Percentiles rank a stretch among this genome's conserved stretches.
phyloP scores from a whole-genome alignment of 2,888 invertebrate genomes.

The Philopedon plagiatum region DNA sequence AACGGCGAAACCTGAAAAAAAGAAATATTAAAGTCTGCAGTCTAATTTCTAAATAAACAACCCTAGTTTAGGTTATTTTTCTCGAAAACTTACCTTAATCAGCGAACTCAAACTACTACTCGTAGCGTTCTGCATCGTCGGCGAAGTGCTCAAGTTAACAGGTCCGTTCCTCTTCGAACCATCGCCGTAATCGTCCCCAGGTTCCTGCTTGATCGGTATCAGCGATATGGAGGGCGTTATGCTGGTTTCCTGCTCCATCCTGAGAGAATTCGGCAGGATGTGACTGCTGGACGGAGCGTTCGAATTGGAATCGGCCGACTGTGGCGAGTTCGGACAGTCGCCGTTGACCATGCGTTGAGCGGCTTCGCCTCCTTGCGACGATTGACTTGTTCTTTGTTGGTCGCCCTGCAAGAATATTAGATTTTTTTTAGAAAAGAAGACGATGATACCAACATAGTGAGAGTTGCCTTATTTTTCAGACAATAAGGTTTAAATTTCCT shows the following conservation, averaged over 20 bases:
- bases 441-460: no score
- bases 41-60: no score
- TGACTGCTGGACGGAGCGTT: slow-evolving; percentile 82
- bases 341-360: slow-evolving; percentile 71
- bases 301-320: slow-evolving; percentile 84
- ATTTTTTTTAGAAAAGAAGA: neutral
- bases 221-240: slow-evolving; percentile 90
- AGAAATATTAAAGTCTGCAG: neutral
- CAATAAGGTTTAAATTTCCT: no score
- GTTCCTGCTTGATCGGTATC: slow-evolving; percentile 86
- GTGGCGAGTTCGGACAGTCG: slow-evolving; percentile 84
- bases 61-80: no score
- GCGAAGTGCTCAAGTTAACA: slow-evolving; percentile 64
- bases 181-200: slow-evolving; percentile 71
- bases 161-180: slow-evolving; percentile 65
- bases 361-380: slow-evolving; percentile 62
- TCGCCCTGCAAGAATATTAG: slow-evolving; percentile 63
- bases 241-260: slow-evolving; percentile 70
- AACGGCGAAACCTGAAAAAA: slow-evolving; percentile 77
- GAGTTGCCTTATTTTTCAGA: no score
- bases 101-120: slow-evolving; percentile 82
- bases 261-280: slow-evolving; percentile 65
- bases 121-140: slow-evolving; percentile 68
- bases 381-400: slow-evolving; percentile 58
- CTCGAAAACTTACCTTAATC: slow-evolving; percentile 76